Conservation (phyloP, 1,140 invertebrate genomes). For the Metaphire vulgaris region DNA sequence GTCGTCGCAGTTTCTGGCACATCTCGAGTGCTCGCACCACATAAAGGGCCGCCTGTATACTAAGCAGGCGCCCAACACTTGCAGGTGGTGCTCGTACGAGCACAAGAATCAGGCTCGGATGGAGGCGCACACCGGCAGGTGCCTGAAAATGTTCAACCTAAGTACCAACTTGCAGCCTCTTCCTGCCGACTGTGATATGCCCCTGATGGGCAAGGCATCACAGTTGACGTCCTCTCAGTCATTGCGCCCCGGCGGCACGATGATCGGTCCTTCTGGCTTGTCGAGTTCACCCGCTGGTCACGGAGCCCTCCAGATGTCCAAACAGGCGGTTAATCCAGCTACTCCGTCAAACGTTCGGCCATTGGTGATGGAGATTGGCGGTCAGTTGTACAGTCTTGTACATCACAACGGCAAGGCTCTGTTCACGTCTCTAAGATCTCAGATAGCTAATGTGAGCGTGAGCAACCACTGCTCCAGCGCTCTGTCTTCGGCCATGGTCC, state of each 20-base stretch:
- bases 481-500: too few species aligned
- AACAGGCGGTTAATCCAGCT: background rate
- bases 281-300: background rate
- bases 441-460: background rate
- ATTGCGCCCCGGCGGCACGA: too few species aligned
- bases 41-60: slow-evolving; percentile 9
- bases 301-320: background rate
- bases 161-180: slow-evolving; percentile 21
- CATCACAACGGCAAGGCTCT: slow-evolving; percentile 9
- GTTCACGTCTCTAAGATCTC: slow-evolving; percentile 2
- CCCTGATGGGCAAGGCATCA: slow-evolving; percentile 20
- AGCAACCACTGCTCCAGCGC: too few species aligned
- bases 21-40: slow-evolving; percentile 20
- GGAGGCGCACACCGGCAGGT: slow-evolving; percentile 21
- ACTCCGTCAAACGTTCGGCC: background rate
- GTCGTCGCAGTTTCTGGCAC: slow-evolving; percentile 7
- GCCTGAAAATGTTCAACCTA: slow-evolving; percentile 22
- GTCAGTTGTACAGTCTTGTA: slow-evolving; percentile 7
- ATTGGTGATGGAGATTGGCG: slow-evolving; percentile 19
- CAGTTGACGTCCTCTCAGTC: too few species aligned
- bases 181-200: slow-evolving; percentile 29
- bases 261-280: background rate
- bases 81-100: slow-evolving; percentile 24
- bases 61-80: slow-evolving; percentile 3
- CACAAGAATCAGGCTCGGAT: slow-evolving; percentile 10